Evolutionary conservation across 2,113 vertebrate species (phyloP), one percentile per base, ranked within the genome.

Genomic region (Cardinalis cardinalis): DNA sequence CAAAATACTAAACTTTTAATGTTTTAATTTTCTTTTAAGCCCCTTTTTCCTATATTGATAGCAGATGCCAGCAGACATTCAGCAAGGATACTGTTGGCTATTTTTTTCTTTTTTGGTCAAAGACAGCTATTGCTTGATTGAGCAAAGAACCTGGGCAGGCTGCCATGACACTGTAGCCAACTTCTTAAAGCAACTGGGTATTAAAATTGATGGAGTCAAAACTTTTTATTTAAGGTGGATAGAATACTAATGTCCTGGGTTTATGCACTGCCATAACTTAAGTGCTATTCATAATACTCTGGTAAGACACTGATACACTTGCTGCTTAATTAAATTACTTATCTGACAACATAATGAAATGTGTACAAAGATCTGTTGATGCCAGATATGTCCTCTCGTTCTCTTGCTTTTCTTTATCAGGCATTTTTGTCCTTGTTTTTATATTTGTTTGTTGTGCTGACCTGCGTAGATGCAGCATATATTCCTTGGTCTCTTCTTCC

Each of bases 161-260:
- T 96, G 97, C 97, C 97, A 97, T 85, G 60, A 90, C 95, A 56
- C 93, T 81, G 74, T 92, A 94, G 97, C 96, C 96, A 97, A 92
- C 69, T 95, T 85, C 87, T 94, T 96, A 94, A 97, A 96, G 95
- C 90, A 90, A 84, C 88, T 97, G 96, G 79, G 84, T 95, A 96
- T 97, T 96, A 96, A 97, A 97, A 96, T 90, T 95, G 95, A 96
- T 96, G 94, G 91, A 95, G 90, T 95, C 84, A 90, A 81, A 88
- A 94, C 94, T 96, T 96, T 93, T 95, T 96, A 92, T 94, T 95
- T 94, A 94, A 97, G 94, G 92, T 96, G 94, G 94, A 92, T 96
- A 81, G 95, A 96, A 95, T 96, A 66, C 94, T 92, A 94, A 97
- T 91, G 70, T 92, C 89, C 88, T 83, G 87, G 63, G 69, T 88